Base-by-base conservation (phyloP, 2,797 vertebrate species). In the Enteromius anoplus region DNA sequence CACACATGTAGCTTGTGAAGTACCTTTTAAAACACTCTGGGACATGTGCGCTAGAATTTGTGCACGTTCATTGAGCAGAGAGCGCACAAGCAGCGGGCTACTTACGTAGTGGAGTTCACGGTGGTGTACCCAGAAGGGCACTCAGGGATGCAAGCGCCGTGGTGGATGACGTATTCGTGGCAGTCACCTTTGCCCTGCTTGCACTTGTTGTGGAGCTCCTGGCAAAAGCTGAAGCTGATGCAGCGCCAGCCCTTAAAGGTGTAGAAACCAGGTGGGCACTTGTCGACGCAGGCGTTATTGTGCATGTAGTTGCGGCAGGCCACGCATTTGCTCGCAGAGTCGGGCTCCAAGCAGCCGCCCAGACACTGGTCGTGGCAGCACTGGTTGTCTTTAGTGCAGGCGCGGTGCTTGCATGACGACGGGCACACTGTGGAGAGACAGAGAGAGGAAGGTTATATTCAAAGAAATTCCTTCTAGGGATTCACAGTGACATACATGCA, bases 71-170 rank as follows among this genome's bases (percentile, higher is more conserved):
- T 4, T 11, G 49, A 68, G 37, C 40, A 23, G 17, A 68, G 47
- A 55, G 23, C 1, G 7, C 17, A 49, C 7, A 49, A 19, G 34
- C 55, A 29, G 42, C 2, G 7, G 42, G 29, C 37, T 26, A 95
- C 98, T 99, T 91, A 99, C 98, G 95, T 91, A 91, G 95, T 97
- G 86, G 96, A 95, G 88, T 97, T 98, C 92, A 96, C 91, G 26
- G 95, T 97, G 82, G 96, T 98, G 94, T 96, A 99, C 0, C 98
- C 98, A 0, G 98, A 98, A 1, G 98, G 98, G 84, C 98, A 99
- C 81, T 98, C 97, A 0, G 95, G 93, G 79, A 98, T 90, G 10
- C 98, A 99, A 85, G 95, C 97, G 0, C 94, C 92, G 2, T 97
- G 92, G 94, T 99, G 97, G 88, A 99, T 96, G 86, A 97, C 98